A percentile compares a stretch with the other conserved stretches of the same genome.
phyloP scores from a whole-genome alignment of 2,797 vertebrate species.

The Okamejei kenojei region DNA sequence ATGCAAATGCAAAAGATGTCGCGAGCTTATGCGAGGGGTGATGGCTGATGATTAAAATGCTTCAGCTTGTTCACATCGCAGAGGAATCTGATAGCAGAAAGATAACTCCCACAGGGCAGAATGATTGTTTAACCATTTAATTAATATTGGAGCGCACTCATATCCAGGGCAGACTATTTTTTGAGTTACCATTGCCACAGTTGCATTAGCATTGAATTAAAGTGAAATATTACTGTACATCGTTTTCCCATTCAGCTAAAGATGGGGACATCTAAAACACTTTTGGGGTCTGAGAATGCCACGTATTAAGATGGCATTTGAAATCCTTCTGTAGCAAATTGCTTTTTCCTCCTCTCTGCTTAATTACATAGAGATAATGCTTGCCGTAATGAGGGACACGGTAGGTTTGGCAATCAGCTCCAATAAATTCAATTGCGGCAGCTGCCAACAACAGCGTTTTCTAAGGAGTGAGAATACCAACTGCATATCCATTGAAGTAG shows the following conservation, averaged over 20 bases:
- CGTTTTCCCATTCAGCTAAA: not conserved
- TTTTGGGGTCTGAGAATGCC: not conserved
- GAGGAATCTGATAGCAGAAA: not conserved
- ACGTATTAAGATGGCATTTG: not conserved
- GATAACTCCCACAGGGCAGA: conserved; percentile 22
- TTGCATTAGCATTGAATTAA: not conserved
- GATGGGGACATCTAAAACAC: not conserved
- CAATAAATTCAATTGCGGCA: not conserved
- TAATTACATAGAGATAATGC: not conserved
- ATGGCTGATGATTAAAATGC: conserved; percentile 28
- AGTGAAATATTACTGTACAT: not conserved
- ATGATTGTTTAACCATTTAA: conserved; percentile 23
- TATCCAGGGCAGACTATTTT: not conserved
- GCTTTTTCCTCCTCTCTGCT: not conserved
- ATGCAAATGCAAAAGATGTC: conserved; percentile 21
- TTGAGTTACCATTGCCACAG: not conserved
- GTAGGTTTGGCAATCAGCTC: not conserved
- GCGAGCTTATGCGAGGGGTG: not conserved
- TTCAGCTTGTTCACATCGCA: not conserved
- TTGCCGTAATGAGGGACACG: not conserved
- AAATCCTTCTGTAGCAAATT: not conserved
- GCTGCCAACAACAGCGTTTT: not conserved
- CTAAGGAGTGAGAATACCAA: not conserved
- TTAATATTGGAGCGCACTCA: conserved; percentile 19
- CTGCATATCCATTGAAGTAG: conserved; percentile 3